These are phyloP conservation scores for Hydrolagus affinis DNA, from an alignment of 2,113 vertebrate genomes.

Conservation along the genomic window DNA sequence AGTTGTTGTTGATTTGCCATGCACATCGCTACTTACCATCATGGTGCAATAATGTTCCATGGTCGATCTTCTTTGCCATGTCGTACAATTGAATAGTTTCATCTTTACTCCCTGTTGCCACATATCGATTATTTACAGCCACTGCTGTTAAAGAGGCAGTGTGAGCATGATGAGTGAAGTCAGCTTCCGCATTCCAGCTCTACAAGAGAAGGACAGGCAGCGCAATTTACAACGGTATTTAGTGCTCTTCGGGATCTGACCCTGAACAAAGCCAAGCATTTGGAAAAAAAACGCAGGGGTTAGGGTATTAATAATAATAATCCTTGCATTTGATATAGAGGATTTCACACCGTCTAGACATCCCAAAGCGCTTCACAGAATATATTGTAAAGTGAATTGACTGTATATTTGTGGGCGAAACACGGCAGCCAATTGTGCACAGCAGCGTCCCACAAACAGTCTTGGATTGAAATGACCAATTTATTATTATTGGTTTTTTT, in stretches of 20 bases:
- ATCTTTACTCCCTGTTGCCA: conserved; percentile 89
- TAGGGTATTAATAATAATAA: no score
- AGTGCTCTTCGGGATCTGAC: not conserved
- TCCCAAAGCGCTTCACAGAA: no score
- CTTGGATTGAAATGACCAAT: no score
- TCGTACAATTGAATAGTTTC: conserved; percentile 94
- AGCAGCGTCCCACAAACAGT: no score
- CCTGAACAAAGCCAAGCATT: no score
- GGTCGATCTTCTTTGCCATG: conserved; percentile 78
- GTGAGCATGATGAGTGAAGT: conserved; percentile 89
- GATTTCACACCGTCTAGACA: no score
- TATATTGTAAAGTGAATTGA: no score
- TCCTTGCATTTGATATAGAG: no score
- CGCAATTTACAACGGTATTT: not conserved
- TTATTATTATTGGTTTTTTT: no score
- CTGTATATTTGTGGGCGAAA: no score
- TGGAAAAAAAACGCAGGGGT: no score
- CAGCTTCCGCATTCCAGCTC: conserved; percentile 65
- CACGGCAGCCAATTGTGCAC: no score
- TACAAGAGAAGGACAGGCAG: conserved; percentile 39
- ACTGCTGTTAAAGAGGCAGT: conserved; percentile 70
- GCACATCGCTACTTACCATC: conserved; percentile 57
- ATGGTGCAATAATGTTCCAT: conserved; percentile 78
- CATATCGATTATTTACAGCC: conserved; percentile 72
- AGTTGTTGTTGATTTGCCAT: not conserved